These are phyloP conservation scores for Corbicula japonica DNA, from an alignment of 2,888 invertebrate genomes.

Conservation along the genomic window DNA sequence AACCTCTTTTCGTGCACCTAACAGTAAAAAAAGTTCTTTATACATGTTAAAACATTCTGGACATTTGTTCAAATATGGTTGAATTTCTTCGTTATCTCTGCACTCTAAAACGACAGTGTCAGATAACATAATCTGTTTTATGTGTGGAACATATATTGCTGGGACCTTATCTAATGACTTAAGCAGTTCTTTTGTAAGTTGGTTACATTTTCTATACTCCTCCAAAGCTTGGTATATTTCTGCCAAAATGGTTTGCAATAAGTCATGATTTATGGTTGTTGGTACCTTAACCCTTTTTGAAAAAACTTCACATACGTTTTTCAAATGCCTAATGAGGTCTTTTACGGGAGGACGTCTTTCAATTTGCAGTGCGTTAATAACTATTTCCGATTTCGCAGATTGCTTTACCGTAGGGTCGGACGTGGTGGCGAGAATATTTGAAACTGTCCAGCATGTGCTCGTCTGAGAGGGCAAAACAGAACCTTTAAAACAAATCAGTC, in stretches of 20 bases:
- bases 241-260: not conserved
- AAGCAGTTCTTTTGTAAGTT: not conserved
- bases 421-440: conserved; percentile 5
- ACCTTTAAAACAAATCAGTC: conserved; percentile 23
- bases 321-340: not conserved
- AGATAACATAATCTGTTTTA: conserved; percentile 53
- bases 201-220: not conserved
- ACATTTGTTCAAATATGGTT: conserved; percentile 69
- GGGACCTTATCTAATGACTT: conserved; percentile 6
- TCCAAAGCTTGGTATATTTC: conserved; percentile 27
- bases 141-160: conserved; percentile 39
- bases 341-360: conserved; percentile 10
- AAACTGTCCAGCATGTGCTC: conserved; percentile 25
- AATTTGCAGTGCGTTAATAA: not conserved
- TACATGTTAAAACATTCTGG: conserved; percentile 66
- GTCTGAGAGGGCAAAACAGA: conserved; percentile 8
- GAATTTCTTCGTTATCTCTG: conserved; percentile 62
- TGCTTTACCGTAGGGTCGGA: not conserved
- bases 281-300: not conserved
- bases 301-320: not conserved
- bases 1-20: conserved; percentile 66
- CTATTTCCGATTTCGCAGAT: not conserved
- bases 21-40: conserved; percentile 60
- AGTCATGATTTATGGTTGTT: not conserved
- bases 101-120: conserved; percentile 57